phyloP scores from a whole-genome alignment of 2,113 vertebrate species.

The Campylomormyrus tamandua region DNA sequence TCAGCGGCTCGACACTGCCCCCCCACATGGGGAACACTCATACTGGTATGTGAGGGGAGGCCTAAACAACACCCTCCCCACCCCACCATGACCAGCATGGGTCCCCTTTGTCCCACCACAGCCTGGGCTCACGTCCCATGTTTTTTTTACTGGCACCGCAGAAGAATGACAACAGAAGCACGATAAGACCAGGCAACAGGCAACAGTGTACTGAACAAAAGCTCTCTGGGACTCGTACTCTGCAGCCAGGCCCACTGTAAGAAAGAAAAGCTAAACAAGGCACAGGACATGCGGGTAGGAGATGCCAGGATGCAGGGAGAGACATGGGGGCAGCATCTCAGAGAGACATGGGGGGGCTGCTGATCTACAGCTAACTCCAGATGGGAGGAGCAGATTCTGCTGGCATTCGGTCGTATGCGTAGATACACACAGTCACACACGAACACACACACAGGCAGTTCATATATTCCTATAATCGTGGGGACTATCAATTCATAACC shows the following conservation, averaged over 20 bases:
- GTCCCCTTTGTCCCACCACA: conserved; percentile 18
- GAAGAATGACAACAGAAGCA: conserved; percentile 48
- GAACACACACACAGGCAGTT: background rate
- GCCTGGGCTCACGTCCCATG: conserved; percentile 29
- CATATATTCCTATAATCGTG: background rate
- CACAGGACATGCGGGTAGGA: conserved; percentile 44
- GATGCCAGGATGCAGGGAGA: conserved; percentile 22
- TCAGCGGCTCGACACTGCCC: background rate
- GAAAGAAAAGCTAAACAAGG: conserved; percentile 36
- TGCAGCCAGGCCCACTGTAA: conserved; percentile 19
- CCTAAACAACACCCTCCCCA: background rate
- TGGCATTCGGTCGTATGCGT: background rate
- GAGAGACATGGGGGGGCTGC: background rate
- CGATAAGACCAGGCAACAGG: conserved; percentile 48
- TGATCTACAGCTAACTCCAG: conserved; percentile 1
- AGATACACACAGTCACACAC: conserved; percentile 9
- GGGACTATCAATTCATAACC: background rate
- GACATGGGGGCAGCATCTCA: conserved; percentile 4
- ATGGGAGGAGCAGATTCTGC: background rate
- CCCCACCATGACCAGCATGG: background rate
- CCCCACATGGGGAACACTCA: background rate
- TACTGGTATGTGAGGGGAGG: background rate
- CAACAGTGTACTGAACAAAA: conserved; percentile 55
- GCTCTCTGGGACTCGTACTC: conserved; percentile 38
- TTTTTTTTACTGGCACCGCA: conserved; percentile 38